A percentile compares a stretch with the other conserved stretches of the same genome.
These are phyloP conservation scores for Catalaphyllia jardinei DNA, from an alignment of 64 coral and sea anemone genomes.

Conservation along the genomic window DNA sequence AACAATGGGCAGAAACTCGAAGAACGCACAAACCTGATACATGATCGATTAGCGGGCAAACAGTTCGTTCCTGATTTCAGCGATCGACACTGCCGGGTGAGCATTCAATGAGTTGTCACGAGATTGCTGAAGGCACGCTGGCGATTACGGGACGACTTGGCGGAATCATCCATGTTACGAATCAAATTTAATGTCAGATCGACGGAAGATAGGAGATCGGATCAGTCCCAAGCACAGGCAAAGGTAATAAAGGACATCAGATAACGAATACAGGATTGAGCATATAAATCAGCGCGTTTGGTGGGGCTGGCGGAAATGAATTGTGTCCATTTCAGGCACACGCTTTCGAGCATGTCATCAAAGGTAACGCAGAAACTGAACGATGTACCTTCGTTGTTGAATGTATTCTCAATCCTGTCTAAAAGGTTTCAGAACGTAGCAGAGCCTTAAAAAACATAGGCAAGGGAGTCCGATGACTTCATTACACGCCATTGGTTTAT, in stretches of 20 bases:
- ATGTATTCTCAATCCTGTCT: not conserved
- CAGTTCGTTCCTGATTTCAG: conserved; percentile 18
- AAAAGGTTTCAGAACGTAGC: not conserved
- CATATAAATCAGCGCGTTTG: not conserved
- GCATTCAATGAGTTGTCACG: conserved; percentile 15
- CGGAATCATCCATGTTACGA: conserved; percentile 25
- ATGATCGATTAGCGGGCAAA: conserved; percentile 26
- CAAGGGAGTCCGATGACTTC: not conserved
- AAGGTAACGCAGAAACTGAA: not conserved
- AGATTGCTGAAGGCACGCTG: not conserved
- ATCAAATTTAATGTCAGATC: conserved; percentile 57
- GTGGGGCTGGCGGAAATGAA: not conserved
- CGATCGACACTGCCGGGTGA: not conserved
- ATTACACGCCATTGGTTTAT: not conserved
- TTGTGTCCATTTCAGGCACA: conserved; percentile 1
- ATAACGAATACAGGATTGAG: conserved; percentile 17
- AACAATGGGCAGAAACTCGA: conserved; percentile 20
- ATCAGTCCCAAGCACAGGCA: conserved; percentile 17
- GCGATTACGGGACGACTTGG: not conserved
- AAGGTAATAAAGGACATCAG: conserved; percentile 36
- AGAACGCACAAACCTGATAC: conserved; percentile 38
- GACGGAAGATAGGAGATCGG: conserved; percentile 19
- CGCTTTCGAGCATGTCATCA: not conserved
- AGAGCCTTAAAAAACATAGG: not conserved
- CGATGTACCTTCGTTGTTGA: not conserved